Percentiles rank a stretch among this genome's conserved stretches.
Conservation (phyloP, 1,140 invertebrate genomes). For the Bombus cullumanus region DNA sequence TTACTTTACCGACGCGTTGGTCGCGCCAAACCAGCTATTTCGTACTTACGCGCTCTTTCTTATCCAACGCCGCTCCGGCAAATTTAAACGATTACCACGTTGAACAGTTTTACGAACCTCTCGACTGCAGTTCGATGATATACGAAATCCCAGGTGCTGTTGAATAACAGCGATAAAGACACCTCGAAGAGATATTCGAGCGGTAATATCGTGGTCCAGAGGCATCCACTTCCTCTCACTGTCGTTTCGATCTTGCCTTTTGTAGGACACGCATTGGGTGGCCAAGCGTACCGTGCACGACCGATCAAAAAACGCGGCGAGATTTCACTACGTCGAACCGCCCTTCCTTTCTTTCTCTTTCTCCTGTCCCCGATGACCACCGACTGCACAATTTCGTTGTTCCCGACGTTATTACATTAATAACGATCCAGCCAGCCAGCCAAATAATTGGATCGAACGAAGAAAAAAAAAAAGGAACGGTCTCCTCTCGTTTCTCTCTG, state of each 20-base stretch:
- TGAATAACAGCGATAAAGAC: constrained; percentile 13
- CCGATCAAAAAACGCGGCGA: constrained; percentile 39
- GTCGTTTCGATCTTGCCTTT: constrained; percentile 45
- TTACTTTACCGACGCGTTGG: neutral
- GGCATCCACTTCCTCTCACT: constrained; percentile 22
- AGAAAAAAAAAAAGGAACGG: neutral
- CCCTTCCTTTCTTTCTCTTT: neutral
- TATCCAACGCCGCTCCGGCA: neutral
- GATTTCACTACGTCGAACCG: constrained; percentile 41
- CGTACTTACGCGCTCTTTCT: neutral
- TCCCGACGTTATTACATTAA: constrained; percentile 34
- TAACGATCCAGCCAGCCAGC: neutral
- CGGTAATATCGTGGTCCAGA: neutral
- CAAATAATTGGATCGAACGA: constrained; percentile 32
- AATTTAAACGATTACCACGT: neutral
- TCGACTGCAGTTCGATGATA: accelerated
- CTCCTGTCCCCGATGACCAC: constrained; percentile 14
- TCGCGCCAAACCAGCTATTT: neutral
- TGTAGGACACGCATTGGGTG: constrained; percentile 58
- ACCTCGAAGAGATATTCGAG: neutral
- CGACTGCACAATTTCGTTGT: constrained; percentile 13
- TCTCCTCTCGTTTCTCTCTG: neutral
- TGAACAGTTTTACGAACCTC: neutral
- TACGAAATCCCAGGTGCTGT: neutral
- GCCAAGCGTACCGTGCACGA: constrained; percentile 29